phyloP scores from a whole-genome alignment of 2,113 vertebrate genomes.

The Corvus cornix region DNA sequence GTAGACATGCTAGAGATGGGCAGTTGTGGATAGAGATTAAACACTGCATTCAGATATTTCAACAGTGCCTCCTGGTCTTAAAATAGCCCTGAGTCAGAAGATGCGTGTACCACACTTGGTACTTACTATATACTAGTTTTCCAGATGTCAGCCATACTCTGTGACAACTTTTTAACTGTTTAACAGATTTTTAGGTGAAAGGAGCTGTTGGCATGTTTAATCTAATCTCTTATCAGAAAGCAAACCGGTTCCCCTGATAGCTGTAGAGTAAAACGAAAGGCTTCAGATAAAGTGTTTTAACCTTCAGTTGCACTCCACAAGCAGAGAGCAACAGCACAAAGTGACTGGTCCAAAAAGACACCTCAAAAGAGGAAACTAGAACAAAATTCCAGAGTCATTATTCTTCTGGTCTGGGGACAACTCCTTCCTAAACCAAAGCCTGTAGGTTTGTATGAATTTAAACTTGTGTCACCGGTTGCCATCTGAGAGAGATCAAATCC shows the following conservation, averaged over 20 bases:
- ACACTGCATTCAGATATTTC: background rate
- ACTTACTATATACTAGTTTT: background rate
- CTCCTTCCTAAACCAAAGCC: background rate
- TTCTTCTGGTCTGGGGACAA: background rate
- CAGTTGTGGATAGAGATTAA: background rate
- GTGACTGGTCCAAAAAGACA: background rate
- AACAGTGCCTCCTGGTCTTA: background rate
- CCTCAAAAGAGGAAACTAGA: background rate
- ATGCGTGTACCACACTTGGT: background rate
- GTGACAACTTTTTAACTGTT: background rate
- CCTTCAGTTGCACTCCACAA: background rate
- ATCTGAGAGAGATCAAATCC: background rate
- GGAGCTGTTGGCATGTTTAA: background rate
- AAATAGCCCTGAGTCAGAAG: background rate
- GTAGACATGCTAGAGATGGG: background rate
- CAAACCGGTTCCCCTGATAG: background rate
- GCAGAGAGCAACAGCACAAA: background rate
- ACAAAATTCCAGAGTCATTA: background rate
- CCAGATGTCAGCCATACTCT: background rate
- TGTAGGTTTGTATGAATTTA: background rate
- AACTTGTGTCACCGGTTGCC: fast-evolving
- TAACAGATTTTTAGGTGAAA: conserved; percentile 3
- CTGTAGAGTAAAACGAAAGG: background rate
- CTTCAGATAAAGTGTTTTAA: background rate
- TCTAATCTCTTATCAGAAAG: conserved; percentile 3